Evolutionary conservation across 2,113 vertebrate species (phyloP), one percentile per base, ranked within the genome.

Genomic region (Heterotilapia buettikoferi): DNA sequence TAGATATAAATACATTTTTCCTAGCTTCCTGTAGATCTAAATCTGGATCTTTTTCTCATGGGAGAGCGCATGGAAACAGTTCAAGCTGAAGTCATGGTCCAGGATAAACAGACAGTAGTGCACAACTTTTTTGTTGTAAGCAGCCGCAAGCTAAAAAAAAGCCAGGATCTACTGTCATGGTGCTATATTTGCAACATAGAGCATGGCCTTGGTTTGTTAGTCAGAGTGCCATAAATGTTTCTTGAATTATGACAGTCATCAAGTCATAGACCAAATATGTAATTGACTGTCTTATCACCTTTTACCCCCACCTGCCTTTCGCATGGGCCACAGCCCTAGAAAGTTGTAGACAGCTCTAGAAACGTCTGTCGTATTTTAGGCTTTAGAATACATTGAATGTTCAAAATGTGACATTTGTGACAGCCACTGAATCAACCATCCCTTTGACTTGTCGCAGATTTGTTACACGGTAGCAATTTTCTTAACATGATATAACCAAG

Each of bases 351-450:
- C 24, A 38, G n/a, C 10, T 82, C 40, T 81, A 50, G 3, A 86
- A 88, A 38, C n/a, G 14, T 82, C 5, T 63, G 53, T 38, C 24
- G n/a, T 88, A 80, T 83, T 59, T 87, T 40, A 80, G 29, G 68
- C 10, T 24, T 76, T n/a, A 80, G 47, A 6, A 40, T 16, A 24
- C 8, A 54, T 9, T 14, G 68, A 45, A 26, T 84, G 40, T 47
- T 11, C 21, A 6, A 24, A 56, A 56, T 40, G 18, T 0, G 29
- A 61, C 29, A 61, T 61, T 61, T 61, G 57, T 19, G 57, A 6
- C 57, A 33, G 40, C 82, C 54, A 88, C 92, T 94, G 85, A 91
- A 82, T 36, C 26, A 2, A 84, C 36, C 89, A 86, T 93, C 80
- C 57, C 47, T 90, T 85, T 90, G 86, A 94, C 90, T 63, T 83